Evolutionary conservation across 2,797 vertebrate genomes (phyloP).

Genomic region (Sebastes minor): DNA sequence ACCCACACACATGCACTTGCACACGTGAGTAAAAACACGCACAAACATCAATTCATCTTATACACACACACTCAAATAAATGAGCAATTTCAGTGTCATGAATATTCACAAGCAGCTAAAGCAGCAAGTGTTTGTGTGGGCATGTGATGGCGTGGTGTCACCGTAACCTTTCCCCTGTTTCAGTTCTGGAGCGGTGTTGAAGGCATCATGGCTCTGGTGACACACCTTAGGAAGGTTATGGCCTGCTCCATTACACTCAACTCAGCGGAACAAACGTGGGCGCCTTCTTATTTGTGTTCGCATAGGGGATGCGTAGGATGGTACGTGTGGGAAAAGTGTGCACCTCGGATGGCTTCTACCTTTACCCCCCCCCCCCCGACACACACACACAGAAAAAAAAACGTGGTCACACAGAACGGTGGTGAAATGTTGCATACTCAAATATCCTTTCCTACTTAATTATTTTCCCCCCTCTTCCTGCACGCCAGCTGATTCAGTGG

Average conservation of each 20-base stretch:
- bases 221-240: conserved; percentile 71
- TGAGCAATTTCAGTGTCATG: conserved; percentile 4
- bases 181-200: conserved; percentile 45
- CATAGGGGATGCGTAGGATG: conserved; percentile 6
- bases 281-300: conserved; percentile 45
- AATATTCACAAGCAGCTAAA: conserved; percentile 23
- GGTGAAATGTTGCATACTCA: conserved; percentile 46
- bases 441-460: conserved; percentile 48
- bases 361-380: background rate
- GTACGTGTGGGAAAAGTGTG: conserved; percentile 27
- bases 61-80: conserved; percentile 2
- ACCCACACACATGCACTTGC: conserved; percentile 1
- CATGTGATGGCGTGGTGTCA: background rate
- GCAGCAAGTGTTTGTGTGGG: background rate
- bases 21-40: conserved; percentile 29
- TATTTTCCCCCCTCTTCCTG: conserved; percentile 58
- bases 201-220: conserved; percentile 62
- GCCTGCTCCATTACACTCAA: conserved; percentile 55
- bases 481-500: conserved; percentile 63
- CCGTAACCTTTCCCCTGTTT: conserved; percentile 32
- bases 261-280: conserved; percentile 33
- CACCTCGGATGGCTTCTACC: conserved; percentile 20
- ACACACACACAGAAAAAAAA: conserved; percentile 34
- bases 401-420: conserved; percentile 44
- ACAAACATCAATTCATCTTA: conserved; percentile 22